Percentiles rank a stretch among this genome's conserved stretches.
phyloP scores from a whole-genome alignment of 1,140 invertebrate genomes.

The Trichogramma pretiosum region DNA sequence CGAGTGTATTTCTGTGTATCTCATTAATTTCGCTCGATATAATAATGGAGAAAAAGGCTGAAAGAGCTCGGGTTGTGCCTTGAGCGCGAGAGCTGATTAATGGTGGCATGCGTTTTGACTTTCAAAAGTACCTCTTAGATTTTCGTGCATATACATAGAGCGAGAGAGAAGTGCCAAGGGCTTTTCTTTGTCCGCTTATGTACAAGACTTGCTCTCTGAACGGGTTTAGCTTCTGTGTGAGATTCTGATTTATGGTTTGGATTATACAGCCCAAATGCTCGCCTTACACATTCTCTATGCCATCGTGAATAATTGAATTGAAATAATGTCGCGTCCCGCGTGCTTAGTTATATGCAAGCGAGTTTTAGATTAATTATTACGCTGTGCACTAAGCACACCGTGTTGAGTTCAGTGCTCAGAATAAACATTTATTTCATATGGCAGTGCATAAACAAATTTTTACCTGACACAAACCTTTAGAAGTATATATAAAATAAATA shows the following conservation, averaged over 20 bases:
- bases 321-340: slow-evolving; percentile 23
- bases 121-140: slow-evolving; percentile 27
- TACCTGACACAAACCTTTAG: too few relatives aligned
- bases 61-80: too few relatives aligned
- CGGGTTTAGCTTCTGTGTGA: slow-evolving; percentile 17
- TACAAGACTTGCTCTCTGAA: not conserved
- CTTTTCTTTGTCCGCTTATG: slow-evolving; percentile 12
- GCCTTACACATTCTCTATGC: too few relatives aligned
- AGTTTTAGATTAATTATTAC: slow-evolving; percentile 20
- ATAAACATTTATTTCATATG: too few relatives aligned
- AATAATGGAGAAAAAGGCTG: slow-evolving; percentile 32
- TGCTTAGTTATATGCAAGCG: slow-evolving; percentile 1
- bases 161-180: not conserved
- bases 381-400: not conserved
- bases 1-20: slow-evolving; percentile 47
- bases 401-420: too few relatives aligned
- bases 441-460: too few relatives aligned
- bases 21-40: slow-evolving; percentile 48
- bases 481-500: too few relatives aligned
- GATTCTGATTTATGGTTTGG: slow-evolving; percentile 35
- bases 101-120: slow-evolving; percentile 36
- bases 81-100: slow-evolving; percentile 36
- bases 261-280: slow-evolving; percentile 29
- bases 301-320: slow-evolving; percentile 36
- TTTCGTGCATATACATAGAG: not conserved